Conservation (phyloP, 2,797 vertebrate species). For the Varecia variegata region DNA sequence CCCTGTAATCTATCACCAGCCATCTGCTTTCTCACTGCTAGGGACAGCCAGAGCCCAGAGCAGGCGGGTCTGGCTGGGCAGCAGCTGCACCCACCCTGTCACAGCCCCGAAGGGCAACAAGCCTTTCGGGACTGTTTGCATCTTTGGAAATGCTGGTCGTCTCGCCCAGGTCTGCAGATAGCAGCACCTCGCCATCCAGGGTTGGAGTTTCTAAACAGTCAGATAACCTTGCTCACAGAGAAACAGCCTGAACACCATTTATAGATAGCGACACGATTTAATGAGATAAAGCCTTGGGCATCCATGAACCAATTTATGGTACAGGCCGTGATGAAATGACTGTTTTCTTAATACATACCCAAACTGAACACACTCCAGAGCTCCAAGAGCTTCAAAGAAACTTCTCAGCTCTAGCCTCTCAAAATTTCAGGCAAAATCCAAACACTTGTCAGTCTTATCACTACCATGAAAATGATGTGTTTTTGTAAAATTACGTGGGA, state of each 20-base stretch:
- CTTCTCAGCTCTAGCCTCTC: conserved; percentile 50
- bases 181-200: conserved; percentile 71
- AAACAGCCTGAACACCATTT: conserved; percentile 80
- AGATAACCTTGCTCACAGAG: conserved; percentile 80
- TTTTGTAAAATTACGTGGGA: conserved; percentile 68
- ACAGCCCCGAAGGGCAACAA: conserved; percentile 47
- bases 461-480: conserved; percentile 66
- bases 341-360: conserved; percentile 81
- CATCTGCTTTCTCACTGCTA: conserved; percentile 72
- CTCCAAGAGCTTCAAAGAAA: conserved; percentile 74
- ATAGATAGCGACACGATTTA: conserved; percentile 77
- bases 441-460: conserved; percentile 79
- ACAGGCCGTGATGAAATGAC: conserved; percentile 80
- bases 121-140: conserved; percentile 67
- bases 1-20: conserved; percentile 75
- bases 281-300: conserved; percentile 78
- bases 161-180: conserved; percentile 80
- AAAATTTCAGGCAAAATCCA: conserved; percentile 74
- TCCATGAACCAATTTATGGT: conserved; percentile 75
- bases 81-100: not conserved
- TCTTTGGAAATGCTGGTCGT: conserved; percentile 70
- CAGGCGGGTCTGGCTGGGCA: not conserved
- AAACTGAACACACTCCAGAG: conserved; percentile 72
- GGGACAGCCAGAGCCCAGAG: not conserved
- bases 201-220: conserved; percentile 79